A percentile compares a stretch with the other conserved stretches of the same genome.
Conservation (phyloP, 1,140 invertebrate genomes). For the Marisa cornuarietis region DNA sequence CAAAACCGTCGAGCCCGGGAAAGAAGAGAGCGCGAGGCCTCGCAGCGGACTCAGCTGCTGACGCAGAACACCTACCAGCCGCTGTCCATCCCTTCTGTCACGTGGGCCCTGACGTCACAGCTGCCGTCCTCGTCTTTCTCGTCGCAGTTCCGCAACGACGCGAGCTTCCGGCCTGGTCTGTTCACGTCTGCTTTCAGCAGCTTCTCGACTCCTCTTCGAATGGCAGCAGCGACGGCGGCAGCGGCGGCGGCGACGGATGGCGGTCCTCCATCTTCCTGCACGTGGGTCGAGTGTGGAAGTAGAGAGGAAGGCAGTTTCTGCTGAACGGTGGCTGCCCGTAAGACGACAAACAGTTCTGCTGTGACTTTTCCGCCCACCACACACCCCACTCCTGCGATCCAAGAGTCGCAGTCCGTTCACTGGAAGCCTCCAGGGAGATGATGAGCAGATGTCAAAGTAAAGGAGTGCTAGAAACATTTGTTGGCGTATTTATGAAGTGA, state of each 20-base stretch:
- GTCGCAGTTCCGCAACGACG: constrained; percentile 19
- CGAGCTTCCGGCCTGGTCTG: constrained; percentile 14
- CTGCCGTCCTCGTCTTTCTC: constrained; percentile 11
- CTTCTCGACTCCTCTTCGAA: neutral
- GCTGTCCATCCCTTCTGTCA: constrained; percentile 31
- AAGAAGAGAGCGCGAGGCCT: constrained; percentile 70
- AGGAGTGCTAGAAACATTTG: too few relatives aligned
- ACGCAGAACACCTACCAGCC: constrained; percentile 32
- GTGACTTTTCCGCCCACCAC: too few relatives aligned
- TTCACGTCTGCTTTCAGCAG: constrained; percentile 17
- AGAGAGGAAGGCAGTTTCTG: constrained; percentile 11
- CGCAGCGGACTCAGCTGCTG: constrained; percentile 24
- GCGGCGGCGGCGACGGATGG: neutral
- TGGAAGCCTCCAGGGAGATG: too few relatives aligned
- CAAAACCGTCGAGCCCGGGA: constrained; percentile 81
- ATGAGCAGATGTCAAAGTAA: too few relatives aligned
- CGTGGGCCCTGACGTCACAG: constrained; percentile 33
- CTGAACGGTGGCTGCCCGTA: neutral
- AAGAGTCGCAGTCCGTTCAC: too few relatives aligned
- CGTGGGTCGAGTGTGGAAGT: constrained; percentile 7
- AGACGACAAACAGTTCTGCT: too few relatives aligned
- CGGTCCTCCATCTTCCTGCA: neutral
- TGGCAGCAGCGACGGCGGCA: neutral
- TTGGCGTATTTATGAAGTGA: too few relatives aligned
- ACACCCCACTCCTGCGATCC: too few relatives aligned